These are phyloP conservation scores for Tadarida brasiliensis DNA, from an alignment of 2,797 vertebrate genomes.

Conservation along the genomic window DNA sequence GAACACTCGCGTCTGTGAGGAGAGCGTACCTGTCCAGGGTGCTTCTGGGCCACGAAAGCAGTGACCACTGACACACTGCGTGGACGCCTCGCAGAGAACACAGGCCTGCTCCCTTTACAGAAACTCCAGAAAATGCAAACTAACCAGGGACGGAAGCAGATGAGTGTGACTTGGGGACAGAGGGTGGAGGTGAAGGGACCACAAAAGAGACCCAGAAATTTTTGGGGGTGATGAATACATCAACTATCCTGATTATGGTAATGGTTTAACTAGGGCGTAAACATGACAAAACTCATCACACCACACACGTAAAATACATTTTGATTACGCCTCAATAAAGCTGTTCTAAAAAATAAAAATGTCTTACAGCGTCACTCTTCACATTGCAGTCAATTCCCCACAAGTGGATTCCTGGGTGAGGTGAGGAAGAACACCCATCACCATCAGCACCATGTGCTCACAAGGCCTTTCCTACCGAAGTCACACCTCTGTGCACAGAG, in stretches of 20 bases:
- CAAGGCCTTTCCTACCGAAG: background rate
- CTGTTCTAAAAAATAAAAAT: too few relatives aligned
- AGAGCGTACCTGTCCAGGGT: fast-evolving
- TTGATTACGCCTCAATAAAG: background rate
- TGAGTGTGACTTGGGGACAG: too few relatives aligned
- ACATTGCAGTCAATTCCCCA: background rate
- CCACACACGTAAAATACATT: background rate
- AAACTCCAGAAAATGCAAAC: background rate
- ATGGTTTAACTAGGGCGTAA: background rate
- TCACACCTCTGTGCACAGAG: background rate
- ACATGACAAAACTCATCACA: background rate
- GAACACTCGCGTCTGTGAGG: background rate
- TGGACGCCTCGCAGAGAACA: background rate
- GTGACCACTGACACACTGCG: background rate
- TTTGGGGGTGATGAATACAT: background rate
- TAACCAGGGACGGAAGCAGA: background rate
- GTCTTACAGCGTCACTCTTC: background rate
- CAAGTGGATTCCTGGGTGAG: background rate
- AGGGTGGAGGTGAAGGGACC: background rate
- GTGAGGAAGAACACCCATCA: background rate
- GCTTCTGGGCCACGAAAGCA: background rate
- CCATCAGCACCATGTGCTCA: too few relatives aligned
- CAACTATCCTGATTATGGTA: fast-evolving
- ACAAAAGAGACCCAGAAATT: background rate
- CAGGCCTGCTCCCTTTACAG: too few relatives aligned